Evolutionary conservation across 2,797 vertebrate genomes (phyloP).

Genomic region (Neosilurus hyrtlii): DNA sequence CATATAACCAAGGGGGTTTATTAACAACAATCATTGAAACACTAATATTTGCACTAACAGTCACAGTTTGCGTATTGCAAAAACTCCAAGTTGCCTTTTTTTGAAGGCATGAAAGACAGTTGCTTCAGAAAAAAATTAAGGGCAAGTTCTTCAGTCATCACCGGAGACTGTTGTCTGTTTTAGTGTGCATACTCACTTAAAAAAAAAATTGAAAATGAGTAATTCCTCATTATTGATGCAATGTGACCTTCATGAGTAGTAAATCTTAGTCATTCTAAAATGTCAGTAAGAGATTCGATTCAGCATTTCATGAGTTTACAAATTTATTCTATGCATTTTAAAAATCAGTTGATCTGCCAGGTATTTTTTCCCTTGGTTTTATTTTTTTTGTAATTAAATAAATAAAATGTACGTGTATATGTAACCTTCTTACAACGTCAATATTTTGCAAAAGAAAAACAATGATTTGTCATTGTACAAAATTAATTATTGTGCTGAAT

Average conservation of each 20-base stretch:
- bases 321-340: conserved; percentile 21
- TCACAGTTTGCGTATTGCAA: background rate
- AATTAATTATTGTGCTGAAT: conserved; percentile 9
- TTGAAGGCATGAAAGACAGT: background rate
- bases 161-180: background rate
- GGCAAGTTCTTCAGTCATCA: background rate
- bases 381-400: background rate
- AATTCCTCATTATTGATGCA: background rate
- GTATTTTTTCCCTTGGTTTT: background rate
- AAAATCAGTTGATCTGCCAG: background rate
- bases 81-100: background rate
- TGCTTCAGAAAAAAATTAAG: background rate
- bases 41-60: conserved; percentile 26
- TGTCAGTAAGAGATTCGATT: background rate
- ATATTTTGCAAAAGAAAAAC: background rate
- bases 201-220: too few relatives aligned
- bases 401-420: background rate
- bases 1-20: background rate
- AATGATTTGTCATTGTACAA: background rate
- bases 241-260: background rate
- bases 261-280: background rate
- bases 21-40: conserved; percentile 25
- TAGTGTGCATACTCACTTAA: too few relatives aligned
- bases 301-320: background rate
- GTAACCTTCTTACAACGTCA: background rate